Conservation (phyloP, 2,113 vertebrate species). For the Phyllostomus hastatus region DNA sequence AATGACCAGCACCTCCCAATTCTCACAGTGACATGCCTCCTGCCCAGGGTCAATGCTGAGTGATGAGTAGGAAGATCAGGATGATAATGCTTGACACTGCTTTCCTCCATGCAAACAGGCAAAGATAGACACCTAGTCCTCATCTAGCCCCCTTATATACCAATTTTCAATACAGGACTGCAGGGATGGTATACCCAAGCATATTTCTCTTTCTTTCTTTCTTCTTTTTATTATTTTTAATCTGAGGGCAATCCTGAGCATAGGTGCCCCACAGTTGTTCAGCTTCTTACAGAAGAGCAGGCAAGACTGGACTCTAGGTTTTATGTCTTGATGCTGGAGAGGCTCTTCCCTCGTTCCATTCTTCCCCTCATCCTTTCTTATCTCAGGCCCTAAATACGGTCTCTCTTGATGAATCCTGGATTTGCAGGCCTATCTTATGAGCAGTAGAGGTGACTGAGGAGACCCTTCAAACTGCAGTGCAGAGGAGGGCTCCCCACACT, state of each 20-base stretch:
- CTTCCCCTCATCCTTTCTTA: background rate
- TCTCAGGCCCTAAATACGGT: background rate
- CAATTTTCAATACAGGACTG: background rate
- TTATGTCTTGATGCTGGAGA: background rate
- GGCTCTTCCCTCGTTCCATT: background rate
- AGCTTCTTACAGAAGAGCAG: background rate
- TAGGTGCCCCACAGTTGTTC: background rate
- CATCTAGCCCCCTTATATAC: background rate
- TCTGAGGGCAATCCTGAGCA: background rate
- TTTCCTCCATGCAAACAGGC: background rate
- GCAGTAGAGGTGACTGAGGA: conserved; percentile 47
- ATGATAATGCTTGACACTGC: background rate
- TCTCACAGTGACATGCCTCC: background rate
- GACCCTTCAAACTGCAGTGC: conserved; percentile 26
- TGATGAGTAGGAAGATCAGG: background rate
- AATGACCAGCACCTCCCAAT: background rate
- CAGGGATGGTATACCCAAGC: background rate
- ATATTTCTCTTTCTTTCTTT: background rate
- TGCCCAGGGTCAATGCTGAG: background rate
- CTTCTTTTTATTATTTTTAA: too few species aligned
- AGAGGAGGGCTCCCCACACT: background rate
- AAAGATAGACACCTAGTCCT: background rate
- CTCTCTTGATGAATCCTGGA: background rate
- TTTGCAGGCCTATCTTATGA: background rate
- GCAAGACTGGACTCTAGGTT: background rate